Evolutionary conservation across 2,113 vertebrate genomes (phyloP).

Genomic region (Ivindomyrus marchei): DNA sequence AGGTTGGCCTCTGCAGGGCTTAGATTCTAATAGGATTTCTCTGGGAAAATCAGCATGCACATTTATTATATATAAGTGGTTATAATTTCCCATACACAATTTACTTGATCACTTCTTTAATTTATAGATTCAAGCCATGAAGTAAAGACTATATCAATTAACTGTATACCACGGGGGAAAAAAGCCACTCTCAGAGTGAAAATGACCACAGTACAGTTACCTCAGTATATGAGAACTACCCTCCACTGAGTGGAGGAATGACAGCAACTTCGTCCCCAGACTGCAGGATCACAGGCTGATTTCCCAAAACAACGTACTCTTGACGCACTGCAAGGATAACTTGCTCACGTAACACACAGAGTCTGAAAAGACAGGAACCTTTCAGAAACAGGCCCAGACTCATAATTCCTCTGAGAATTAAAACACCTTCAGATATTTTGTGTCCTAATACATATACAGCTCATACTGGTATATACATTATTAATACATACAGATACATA

Average conservation of each 20-base stretch:
- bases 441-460: not conserved
- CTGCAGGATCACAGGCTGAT: slow-evolving; percentile 66
- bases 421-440: not conserved
- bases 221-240: slow-evolving; percentile 50
- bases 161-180: not conserved
- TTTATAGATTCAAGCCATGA: not conserved
- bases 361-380: slow-evolving; percentile 43
- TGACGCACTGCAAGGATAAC: slow-evolving; percentile 81
- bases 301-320: slow-evolving; percentile 78
- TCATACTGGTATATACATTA: not conserved
- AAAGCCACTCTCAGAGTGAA: not conserved
- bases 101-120: not conserved
- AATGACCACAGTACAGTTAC: not conserved
- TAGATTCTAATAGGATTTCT: not conserved
- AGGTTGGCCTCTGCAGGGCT: not conserved
- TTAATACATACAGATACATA: not conserved
- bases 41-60: not conserved
- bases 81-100: not conserved
- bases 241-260: slow-evolving; percentile 90
- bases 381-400: not conserved
- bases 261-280: slow-evolving; percentile 88
- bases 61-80: not conserved
- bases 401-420: not conserved
- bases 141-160: not conserved
- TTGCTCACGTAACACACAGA: slow-evolving; percentile 65